These are phyloP conservation scores for Notamacropus eugenii DNA, from an alignment of 2,797 vertebrate genomes.

Conservation along the genomic window DNA sequence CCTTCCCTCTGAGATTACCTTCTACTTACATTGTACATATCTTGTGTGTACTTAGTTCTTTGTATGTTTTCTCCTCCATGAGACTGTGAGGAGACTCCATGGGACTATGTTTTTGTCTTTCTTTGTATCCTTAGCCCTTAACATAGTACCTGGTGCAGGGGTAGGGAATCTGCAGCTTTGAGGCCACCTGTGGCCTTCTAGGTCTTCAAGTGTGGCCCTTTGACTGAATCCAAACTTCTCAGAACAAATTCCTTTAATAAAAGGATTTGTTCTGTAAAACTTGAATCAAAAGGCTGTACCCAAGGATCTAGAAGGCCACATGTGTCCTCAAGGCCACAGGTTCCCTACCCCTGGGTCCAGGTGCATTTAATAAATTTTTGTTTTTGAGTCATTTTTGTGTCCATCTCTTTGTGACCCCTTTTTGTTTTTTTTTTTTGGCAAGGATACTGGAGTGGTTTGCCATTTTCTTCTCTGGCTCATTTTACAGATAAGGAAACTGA, in stretches of 20 bases:
- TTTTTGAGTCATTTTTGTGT: not conserved
- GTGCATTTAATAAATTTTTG: not conserved
- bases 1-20: not conserved
- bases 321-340: too few relatives aligned
- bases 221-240: too few relatives aligned
- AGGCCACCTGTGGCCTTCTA: too few relatives aligned
- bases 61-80: not conserved
- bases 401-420: not conserved
- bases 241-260: too few relatives aligned
- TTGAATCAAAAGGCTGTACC: too few relatives aligned
- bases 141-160: not conserved
- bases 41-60: not conserved
- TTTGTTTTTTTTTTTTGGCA: not conserved
- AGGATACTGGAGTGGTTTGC: not conserved
- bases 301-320: too few relatives aligned
- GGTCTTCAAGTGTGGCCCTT: too few relatives aligned
- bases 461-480: not conserved
- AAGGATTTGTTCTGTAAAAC: too few relatives aligned
- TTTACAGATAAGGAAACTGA: not conserved
- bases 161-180: too few relatives aligned
- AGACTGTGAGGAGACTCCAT: not conserved
- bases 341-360: not conserved
- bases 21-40: not conserved
- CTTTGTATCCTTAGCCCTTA: not conserved
- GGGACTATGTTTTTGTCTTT: not conserved